These are phyloP conservation scores for Maconellicoccus hirsutus DNA, from an alignment of 1,140 invertebrate genomes.

Conservation along the genomic window DNA sequence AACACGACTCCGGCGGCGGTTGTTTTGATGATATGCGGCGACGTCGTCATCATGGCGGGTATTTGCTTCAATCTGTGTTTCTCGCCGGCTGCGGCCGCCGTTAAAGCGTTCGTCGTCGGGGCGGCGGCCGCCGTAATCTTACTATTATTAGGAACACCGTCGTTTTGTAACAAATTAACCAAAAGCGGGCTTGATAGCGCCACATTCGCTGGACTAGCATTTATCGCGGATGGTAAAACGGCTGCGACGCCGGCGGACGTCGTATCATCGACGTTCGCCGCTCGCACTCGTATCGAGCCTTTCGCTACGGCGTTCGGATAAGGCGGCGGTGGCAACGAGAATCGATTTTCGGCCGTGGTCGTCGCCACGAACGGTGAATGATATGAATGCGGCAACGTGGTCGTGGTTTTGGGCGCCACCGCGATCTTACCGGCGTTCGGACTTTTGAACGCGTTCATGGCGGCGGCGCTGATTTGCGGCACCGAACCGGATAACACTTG, in stretches of 20 bases:
- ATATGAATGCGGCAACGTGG: slow-evolving; percentile 1
- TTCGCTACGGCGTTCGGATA: slow-evolving; percentile 36
- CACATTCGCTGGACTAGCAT: slow-evolving; percentile 35
- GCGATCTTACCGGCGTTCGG: background rate
- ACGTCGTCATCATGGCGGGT: background rate
- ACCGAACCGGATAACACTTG: background rate
- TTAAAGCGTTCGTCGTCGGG: slow-evolving; percentile 28
- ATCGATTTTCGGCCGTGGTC: background rate
- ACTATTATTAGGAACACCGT: slow-evolving; percentile 41
- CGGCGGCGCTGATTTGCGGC: background rate
- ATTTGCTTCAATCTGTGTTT: background rate
- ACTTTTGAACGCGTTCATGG: background rate
- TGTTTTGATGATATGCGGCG: background rate
- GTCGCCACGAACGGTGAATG: background rate
- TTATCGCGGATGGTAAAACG: background rate
- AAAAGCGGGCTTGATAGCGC: slow-evolving; percentile 76
- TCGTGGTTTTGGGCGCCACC: no score
- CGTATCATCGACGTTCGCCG: no score
- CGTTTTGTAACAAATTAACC: slow-evolving; percentile 82
- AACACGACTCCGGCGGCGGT: background rate
- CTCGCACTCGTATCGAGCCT: background rate
- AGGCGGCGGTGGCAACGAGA: slow-evolving; percentile 34
- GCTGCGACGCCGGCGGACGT: background rate
- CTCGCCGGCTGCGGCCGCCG: background rate
- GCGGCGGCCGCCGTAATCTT: slow-evolving; percentile 29